Evolutionary conservation across 2,113 vertebrate species (phyloP), one percentile per base, ranked within the genome.

Genomic region (Engraulis encrasicolus): DNA sequence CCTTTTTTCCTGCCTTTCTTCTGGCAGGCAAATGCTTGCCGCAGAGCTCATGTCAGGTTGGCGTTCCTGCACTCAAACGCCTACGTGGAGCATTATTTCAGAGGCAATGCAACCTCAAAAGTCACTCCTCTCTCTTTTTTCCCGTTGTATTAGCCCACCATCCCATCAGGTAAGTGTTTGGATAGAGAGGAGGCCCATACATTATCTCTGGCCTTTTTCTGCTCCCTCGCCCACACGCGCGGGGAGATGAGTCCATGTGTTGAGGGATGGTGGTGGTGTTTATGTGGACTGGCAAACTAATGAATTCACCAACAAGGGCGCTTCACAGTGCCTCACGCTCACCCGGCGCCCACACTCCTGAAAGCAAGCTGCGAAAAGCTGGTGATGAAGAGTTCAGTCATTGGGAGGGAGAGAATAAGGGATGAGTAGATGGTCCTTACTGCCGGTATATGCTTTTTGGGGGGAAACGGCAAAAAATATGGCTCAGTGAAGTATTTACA

Each of bases 281-380:
- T 74, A 74, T 74, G 31, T 74, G 66, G 66, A 74, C 66, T 15
- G 66, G 66, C 66, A 36, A n/a, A 27, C 31, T 74, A 74, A 74
- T 74, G 66, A 74, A 74, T 74, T 74, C 66, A 74, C 66, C 66
- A 74, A 74, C 66, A 74, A 74, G 66, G 31, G 66, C 12, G 31
- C 66, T 74, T 74, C 66, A 74, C 23, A 74, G 17, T 74, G 12
- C 23, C 66, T 74, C n/a, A n/a, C n/a, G n/a, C 66, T 74, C 31
- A 74, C 66, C 66, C 66, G 15, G 31, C 66, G 66, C 66, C 66
- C 66, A 74, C 66, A 74, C 66, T 34, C 27, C 66, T 36, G 61
- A 74, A 74, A 34, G 23, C 66, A 74, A 74, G 66, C 66, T 74
- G 66, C 34, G 27, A 74, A n/a, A 74, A 74, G 15, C 66, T 74